A percentile compares a stretch with the other conserved stretches of the same genome.
Conservation (phyloP, 2,113 vertebrate genomes). For the Gambusia affinis region DNA sequence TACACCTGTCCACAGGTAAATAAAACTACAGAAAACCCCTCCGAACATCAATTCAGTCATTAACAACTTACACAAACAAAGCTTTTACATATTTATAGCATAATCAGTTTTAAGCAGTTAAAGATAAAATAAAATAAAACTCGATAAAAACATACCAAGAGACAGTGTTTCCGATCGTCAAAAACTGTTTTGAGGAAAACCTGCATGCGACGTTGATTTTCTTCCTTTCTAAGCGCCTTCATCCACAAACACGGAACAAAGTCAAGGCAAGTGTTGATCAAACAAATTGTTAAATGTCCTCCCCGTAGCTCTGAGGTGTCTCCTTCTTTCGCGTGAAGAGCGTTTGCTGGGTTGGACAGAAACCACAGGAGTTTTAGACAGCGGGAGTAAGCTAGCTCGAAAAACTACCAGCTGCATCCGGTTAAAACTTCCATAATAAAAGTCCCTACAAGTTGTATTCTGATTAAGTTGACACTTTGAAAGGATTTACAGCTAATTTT, state of each 20-base stretch:
- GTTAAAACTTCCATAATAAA: conserved; percentile 50
- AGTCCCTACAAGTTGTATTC: background rate
- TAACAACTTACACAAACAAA: background rate
- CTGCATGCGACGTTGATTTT: background rate
- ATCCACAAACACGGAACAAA: conserved; percentile 33
- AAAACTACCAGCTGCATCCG: background rate
- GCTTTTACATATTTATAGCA: background rate
- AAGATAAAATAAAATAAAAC: background rate
- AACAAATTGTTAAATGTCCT: background rate
- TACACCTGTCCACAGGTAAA: conserved; percentile 12
- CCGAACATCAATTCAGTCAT: background rate
- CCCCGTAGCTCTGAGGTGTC: background rate
- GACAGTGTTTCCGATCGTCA: conserved; percentile 11
- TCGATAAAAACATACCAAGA: conserved; percentile 28
- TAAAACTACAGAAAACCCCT: background rate
- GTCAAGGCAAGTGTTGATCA: background rate
- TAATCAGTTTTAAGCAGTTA: background rate
- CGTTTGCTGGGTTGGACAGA: conserved; percentile 21
- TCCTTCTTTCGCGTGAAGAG: background rate
- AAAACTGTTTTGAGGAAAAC: conserved; percentile 27
- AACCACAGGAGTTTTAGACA: conserved; percentile 19
- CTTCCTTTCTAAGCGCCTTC: conserved; percentile 13
- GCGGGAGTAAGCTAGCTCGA: background rate
- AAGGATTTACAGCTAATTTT: too few species aligned
- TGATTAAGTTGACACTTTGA: background rate